Evolutionary conservation across 2,888 invertebrate genomes (phyloP).

Genomic region (Cremastinae sp.): DNA sequence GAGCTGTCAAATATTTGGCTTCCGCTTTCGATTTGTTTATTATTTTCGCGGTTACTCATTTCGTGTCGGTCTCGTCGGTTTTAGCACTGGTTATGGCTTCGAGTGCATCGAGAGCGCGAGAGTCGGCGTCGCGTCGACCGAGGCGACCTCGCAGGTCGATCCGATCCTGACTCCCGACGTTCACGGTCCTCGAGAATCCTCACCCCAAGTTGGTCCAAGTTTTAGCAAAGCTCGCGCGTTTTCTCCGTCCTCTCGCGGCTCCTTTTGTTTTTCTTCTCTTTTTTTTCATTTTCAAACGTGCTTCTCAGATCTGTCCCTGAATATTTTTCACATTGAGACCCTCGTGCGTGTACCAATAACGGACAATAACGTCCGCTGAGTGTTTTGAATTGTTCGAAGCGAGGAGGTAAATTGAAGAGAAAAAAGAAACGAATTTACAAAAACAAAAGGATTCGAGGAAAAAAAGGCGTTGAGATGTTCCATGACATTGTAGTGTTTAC

Average conservation of each 20-base stretch:
- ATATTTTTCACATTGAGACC: slow-evolving; percentile 52
- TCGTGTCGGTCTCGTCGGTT: background rate
- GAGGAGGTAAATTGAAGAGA: slow-evolving; percentile 35
- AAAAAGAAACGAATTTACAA: slow-evolving; percentile 30
- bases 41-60: background rate
- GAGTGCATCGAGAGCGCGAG: background rate
- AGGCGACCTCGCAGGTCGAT: background rate
- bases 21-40: background rate
- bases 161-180: slow-evolving; percentile 19
- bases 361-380: slow-evolving; percentile 65
- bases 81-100: slow-evolving; percentile 2
- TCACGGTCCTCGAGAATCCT: background rate
- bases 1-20: slow-evolving; percentile 3
- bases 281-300: slow-evolving; percentile 39
- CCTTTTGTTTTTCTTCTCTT: background rate
- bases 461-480: slow-evolving; percentile 68
- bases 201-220: background rate
- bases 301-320: slow-evolving; percentile 38
- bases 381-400: slow-evolving; percentile 66
- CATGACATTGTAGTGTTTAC: slow-evolving; percentile 75
- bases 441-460: background rate
- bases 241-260: slow-evolving; percentile 10
- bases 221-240: background rate
- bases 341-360: slow-evolving; percentile 35
- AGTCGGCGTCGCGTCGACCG: background rate